Evolutionary conservation across 2,888 invertebrate genomes (phyloP).

Genomic region (Rutpela maculata): DNA sequence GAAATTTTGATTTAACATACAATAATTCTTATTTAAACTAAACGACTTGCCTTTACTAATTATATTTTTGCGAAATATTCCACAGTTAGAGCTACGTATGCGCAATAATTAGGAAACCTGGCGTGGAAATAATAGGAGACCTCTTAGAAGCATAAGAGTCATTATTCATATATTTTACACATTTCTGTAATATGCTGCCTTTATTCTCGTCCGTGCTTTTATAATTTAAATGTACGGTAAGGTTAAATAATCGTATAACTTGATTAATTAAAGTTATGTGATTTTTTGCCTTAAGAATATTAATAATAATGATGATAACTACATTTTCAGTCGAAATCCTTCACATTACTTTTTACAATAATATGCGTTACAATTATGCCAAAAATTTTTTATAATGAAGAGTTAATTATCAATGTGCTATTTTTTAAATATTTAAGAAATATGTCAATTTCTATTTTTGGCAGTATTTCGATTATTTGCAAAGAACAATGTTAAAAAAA

Average conservation of each 20-base stretch:
- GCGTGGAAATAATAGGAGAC: neutral
- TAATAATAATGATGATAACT: neutral
- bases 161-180: constrained; percentile 3
- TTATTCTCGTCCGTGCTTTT: neutral
- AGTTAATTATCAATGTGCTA: no score
- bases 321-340: no score
- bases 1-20: neutral
- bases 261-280: neutral
- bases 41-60: neutral
- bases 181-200: constrained; percentile 7
- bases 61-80: neutral
- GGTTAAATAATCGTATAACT: neutral
- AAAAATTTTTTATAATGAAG: no score
- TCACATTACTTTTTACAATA: no score
- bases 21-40: neutral
- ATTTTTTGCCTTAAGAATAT: neutral
- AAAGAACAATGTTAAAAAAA: no score
- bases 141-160: neutral
- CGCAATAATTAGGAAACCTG: neutral
- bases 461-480: no score
- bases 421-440: no score
- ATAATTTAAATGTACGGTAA: neutral
- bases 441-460: no score
- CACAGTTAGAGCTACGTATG: neutral
- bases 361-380: no score